phyloP scores from a whole-genome alignment of 2,797 vertebrate species.

The Coccyzus lansbergi region DNA sequence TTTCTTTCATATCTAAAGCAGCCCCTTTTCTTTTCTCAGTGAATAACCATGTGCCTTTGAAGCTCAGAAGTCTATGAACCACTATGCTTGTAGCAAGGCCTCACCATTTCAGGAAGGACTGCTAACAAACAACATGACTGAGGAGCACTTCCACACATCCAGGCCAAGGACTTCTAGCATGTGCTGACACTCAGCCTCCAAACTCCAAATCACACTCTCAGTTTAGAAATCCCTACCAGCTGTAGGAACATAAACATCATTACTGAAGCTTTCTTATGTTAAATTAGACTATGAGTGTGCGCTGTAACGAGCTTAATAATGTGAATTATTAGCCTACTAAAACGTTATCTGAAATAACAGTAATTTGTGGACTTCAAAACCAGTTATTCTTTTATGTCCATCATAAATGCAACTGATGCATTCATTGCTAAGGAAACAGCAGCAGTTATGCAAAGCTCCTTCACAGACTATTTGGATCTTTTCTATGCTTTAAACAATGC shows the following conservation, averaged over 20 bases:
- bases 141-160: background rate
- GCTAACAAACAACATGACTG: background rate
- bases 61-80: background rate
- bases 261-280: background rate
- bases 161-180: background rate
- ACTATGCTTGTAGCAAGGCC: accelerated
- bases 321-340: background rate
- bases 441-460: background rate
- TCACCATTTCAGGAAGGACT: background rate
- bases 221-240: background rate
- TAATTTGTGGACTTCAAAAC: background rate
- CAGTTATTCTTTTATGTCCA: background rate
- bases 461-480: background rate
- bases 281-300: background rate
- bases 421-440: background rate
- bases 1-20: background rate
- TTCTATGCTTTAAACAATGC: background rate
- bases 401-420: background rate
- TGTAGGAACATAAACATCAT: background rate
- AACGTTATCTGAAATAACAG: background rate
- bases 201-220: background rate
- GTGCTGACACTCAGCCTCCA: background rate
- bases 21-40: background rate
- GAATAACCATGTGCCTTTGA: background rate
- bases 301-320: background rate